phyloP scores from a whole-genome alignment of 2,797 vertebrate genomes.

The Thaleichthys pacificus region DNA sequence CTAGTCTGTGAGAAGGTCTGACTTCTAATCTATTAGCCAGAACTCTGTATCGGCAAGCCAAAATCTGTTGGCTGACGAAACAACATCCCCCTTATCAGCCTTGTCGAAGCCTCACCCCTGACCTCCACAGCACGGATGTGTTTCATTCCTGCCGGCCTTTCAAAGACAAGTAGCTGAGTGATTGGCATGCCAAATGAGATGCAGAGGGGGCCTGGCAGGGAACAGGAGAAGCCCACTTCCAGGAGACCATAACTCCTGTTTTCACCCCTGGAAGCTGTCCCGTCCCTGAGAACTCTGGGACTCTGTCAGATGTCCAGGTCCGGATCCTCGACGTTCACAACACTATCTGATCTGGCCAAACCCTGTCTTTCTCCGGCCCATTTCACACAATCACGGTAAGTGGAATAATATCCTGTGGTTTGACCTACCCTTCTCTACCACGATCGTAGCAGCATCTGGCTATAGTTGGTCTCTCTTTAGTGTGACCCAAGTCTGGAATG shows the following conservation, averaged over 20 bases:
- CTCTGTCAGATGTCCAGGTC: slow-evolving; percentile 5
- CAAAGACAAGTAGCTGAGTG: slow-evolving; percentile 16
- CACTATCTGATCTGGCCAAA: slow-evolving; percentile 6
- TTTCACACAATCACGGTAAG: slow-evolving; percentile 20
- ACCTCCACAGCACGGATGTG: slow-evolving; percentile 1
- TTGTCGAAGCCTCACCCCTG: slow-evolving; percentile 24
- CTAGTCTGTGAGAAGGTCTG: neutral
- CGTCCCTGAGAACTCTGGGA: neutral
- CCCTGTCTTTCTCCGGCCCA: slow-evolving; percentile 7
- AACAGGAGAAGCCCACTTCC: slow-evolving; percentile 32
- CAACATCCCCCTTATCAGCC: neutral
- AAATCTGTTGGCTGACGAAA: slow-evolving; percentile 3
- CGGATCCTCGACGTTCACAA: slow-evolving; percentile 1
- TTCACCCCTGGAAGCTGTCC: neutral
- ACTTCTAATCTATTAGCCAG: neutral
- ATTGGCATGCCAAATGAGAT: slow-evolving; percentile 43
- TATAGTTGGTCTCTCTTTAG: neutral
- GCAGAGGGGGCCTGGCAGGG: slow-evolving; percentile 12
- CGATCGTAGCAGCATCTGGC: neutral
- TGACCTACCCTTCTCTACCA: slow-evolving; percentile 3
- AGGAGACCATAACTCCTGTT: neutral
- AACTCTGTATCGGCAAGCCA: neutral
- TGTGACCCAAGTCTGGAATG: slow-evolving; percentile 16
- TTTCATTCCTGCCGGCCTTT: slow-evolving; percentile 11
- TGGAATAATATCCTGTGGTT: slow-evolving; percentile 8